Evolutionary conservation across 2,113 vertebrate species (phyloP), one percentile per base, ranked within the genome.

Genomic region (Osmerus eperlanus): DNA sequence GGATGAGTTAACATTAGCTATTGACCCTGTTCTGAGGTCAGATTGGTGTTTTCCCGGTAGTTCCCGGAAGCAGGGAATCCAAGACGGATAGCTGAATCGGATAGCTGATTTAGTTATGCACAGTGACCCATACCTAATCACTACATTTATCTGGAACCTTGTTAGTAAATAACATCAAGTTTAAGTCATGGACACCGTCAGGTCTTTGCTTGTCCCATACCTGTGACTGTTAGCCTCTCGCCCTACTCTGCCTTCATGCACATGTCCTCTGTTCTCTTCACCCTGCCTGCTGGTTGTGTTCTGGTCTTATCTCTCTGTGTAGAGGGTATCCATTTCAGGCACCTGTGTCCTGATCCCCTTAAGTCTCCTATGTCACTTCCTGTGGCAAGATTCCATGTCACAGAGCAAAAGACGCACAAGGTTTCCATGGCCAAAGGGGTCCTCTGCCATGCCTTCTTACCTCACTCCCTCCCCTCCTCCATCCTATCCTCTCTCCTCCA

Each of bases 321-420:
- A 23, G 58, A 60, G 19, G 58, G 58, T 60, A 23, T 60, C 19
- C 5, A 60, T 60, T 60, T 21, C 58, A 60, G 9, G n/a, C 54
- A 56, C 58, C 21, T 19, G 58, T 60, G 21, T 60, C 4, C 58
- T 60, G 58, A 60, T 60, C 58, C 19, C 41, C 58, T 60, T 0
- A 2, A 23, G 58, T 21, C 58, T 60, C 58, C 19, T 21, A 60
- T 60, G 58, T 60, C 58, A 60, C 58, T 60, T 60, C 58, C 58
- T 60, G 58, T 60, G 58, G 19, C 9, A 21, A 12, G 58, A 60
- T 60, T 60, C 58, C 18, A 11, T n/a, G 58, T 60, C 58, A 60
- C 19, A 60, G 58, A 21, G 18, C 9, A 8, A 23, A 19, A 19
- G 54, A 56, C 14, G 32, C 32, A 47, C 41, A n/a, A 1, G 55